Percentiles rank a stretch among this genome's conserved stretches.
Evolutionary conservation across 2,797 vertebrate genomes (phyloP).

Genomic region (Caiman crocodilus): DNA sequence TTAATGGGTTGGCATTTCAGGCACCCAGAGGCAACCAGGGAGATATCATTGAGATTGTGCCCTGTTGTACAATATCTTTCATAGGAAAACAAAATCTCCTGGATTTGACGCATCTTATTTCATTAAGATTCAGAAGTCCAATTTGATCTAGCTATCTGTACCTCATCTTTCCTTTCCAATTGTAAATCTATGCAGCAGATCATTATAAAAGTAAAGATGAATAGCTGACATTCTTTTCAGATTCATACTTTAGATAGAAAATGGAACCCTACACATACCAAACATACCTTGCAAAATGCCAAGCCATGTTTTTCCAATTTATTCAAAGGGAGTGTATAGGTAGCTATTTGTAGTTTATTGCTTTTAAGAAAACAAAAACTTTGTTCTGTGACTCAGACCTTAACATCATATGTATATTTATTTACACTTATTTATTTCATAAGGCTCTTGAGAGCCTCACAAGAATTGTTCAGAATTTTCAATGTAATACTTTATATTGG

Average conservation of each 20-base stretch:
- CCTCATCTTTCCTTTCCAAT: neutral
- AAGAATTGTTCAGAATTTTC: conserved; percentile 8
- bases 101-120: neutral
- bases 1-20: neutral
- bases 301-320: neutral
- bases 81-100: neutral
- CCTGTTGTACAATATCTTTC: neutral
- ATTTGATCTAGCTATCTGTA: neutral
- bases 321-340: neutral
- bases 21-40: neutral
- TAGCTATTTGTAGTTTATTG: neutral
- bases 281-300: neutral
- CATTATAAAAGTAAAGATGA: neutral
- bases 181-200: neutral
- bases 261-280: neutral
- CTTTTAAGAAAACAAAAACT: conserved; percentile 16
- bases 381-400: neutral
- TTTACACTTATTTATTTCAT: neutral
- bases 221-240: neutral
- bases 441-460: neutral
- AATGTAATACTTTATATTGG: neutral
- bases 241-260: conserved; percentile 23
- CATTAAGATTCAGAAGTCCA: neutral
- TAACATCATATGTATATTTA: neutral
- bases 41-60: neutral